A percentile compares a stretch with the other conserved stretches of the same genome.
These are phyloP conservation scores for Adelges cooleyi DNA, from an alignment of 1,140 invertebrate species.

Conservation along the genomic window DNA sequence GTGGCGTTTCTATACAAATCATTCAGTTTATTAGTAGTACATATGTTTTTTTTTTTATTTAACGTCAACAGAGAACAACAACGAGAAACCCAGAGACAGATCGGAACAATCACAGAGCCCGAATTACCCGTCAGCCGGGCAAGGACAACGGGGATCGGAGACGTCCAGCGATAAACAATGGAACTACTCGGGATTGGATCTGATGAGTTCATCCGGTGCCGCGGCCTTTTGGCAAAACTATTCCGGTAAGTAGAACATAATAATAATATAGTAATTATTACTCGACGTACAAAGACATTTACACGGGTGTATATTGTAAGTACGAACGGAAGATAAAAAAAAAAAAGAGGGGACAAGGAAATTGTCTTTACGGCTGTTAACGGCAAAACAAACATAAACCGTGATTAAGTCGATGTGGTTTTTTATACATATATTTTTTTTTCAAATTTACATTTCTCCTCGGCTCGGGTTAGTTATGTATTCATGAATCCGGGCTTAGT, in stretches of 20 bases:
- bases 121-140: background rate
- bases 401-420: conserved; percentile 3
- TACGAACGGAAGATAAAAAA: background rate
- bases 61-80: conserved; percentile 19
- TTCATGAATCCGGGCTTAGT: conserved; percentile 1
- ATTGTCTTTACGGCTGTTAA: conserved; percentile 29
- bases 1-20: too few relatives aligned
- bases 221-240: conserved; percentile 80
- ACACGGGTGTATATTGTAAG: too few relatives aligned
- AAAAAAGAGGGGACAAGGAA: conserved; percentile 19
- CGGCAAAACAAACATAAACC: conserved; percentile 17
- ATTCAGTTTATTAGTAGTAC: too few relatives aligned
- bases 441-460: conserved; percentile 27
- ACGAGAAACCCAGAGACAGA: conserved; percentile 10
- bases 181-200: conserved; percentile 39
- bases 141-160: conserved; percentile 33
- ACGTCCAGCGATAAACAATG: conserved; percentile 41
- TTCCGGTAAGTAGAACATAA: conserved; percentile 49
- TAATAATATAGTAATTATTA: too few relatives aligned
- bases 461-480: conserved; percentile 25
- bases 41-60: too few relatives aligned
- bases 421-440: background rate
- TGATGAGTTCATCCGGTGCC: conserved; percentile 37
- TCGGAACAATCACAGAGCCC: conserved; percentile 12
- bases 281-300: too few relatives aligned